phyloP scores from a whole-genome alignment of 2,888 invertebrate species.

The Scrobipalpa atriplicella region DNA sequence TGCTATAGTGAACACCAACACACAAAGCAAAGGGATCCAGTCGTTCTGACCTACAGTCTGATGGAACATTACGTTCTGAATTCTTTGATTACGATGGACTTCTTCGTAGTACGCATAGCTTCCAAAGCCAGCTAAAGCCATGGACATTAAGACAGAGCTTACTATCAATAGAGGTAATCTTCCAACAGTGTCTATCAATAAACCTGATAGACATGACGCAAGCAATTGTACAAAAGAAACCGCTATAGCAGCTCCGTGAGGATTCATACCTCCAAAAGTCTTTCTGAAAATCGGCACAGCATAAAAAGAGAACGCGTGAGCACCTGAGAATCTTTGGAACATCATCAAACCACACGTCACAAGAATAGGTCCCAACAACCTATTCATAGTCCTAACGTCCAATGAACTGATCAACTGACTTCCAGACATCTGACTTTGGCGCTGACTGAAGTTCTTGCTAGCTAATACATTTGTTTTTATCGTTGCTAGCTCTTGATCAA shows the following conservation, averaged over 20 bases:
- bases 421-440: constrained; percentile 72
- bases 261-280: constrained; percentile 91
- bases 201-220: constrained; percentile 91
- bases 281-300: constrained; percentile 93
- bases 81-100: constrained; percentile 81
- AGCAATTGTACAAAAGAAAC: constrained; percentile 93
- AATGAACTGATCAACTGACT: constrained; percentile 70
- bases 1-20: constrained; percentile 91
- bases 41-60: constrained; percentile 85
- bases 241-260: constrained; percentile 92
- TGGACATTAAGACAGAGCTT: constrained; percentile 92
- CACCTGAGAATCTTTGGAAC: constrained; percentile 93
- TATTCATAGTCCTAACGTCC: constrained; percentile 73
- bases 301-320: constrained; percentile 93
- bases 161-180: constrained; percentile 92
- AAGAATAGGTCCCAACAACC: constrained; percentile 87
- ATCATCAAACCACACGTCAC: constrained; percentile 95
- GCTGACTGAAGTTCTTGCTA: constrained; percentile 76
- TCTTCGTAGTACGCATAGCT: constrained; percentile 92
- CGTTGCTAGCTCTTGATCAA: constrained; percentile 88
- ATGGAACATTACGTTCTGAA: constrained; percentile 78
- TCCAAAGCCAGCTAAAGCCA: constrained; percentile 93
- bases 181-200: constrained; percentile 93
- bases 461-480: constrained; percentile 87
- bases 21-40: constrained; percentile 93